Conservation (phyloP, 1,140 invertebrate species). For the Aphis craccivora region DNA sequence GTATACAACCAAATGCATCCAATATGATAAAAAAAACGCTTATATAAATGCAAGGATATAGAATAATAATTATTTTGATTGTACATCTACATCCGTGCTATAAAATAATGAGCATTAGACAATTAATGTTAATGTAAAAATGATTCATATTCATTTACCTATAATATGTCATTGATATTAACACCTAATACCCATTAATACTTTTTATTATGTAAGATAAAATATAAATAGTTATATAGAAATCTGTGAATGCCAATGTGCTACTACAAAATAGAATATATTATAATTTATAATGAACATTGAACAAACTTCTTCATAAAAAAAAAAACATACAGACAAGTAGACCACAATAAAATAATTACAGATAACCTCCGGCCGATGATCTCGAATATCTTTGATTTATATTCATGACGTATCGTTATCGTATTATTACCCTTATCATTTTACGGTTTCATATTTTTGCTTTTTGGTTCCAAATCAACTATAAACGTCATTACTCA, state of each 20-base stretch:
- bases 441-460: not conserved
- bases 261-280: not conserved
- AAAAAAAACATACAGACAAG: not conserved
- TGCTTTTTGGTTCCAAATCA: not conserved
- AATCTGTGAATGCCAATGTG: not conserved
- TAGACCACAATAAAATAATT: not conserved
- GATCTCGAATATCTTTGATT: not conserved
- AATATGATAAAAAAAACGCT: no score
- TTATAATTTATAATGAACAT: not conserved
- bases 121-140: no score
- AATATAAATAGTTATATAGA: no score
- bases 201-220: no score
- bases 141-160: no score
- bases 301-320: not conserved
- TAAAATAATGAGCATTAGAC: no score
- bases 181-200: no score
- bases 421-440: not conserved
- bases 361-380: not conserved
- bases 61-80: no score
- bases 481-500: slow-evolving; percentile 6
- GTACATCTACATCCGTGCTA: no score
- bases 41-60: no score
- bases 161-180: no score
- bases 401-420: not conserved
- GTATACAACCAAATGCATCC: no score